These are phyloP conservation scores for Coranthus polyacanthus DNA, from an alignment of 2,797 vertebrate genomes.

Conservation along the genomic window DNA sequence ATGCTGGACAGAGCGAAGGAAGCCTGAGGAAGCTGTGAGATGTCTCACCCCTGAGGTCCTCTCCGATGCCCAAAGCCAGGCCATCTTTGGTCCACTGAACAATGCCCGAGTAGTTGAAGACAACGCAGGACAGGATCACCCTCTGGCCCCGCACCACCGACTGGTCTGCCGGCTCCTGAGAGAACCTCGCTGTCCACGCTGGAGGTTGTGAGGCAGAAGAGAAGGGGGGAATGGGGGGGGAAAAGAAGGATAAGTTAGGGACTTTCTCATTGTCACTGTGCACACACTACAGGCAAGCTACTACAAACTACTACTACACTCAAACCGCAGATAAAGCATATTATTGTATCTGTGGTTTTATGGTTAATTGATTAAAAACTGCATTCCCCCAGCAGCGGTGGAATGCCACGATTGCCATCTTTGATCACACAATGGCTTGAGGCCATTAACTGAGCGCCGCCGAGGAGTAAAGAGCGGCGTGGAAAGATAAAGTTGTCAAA, in stretches of 20 bases:
- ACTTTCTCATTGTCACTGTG: conserved; percentile 29
- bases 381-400: conserved; percentile 23
- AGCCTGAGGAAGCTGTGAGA: conserved; percentile 43
- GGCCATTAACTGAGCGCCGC: conserved; percentile 26
- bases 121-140: conserved; percentile 92
- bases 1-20: conserved; percentile 24
- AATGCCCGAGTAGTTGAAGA: conserved; percentile 96
- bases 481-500: conserved; percentile 52
- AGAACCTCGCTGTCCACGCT: conserved; percentile 90
- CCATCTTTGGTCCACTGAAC: conserved; percentile 99
- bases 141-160: conserved; percentile 93
- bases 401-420: conserved; percentile 47
- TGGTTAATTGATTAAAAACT: conserved; percentile 60
- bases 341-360: conserved; percentile 39
- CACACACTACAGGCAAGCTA: background rate
- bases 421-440: conserved; percentile 56
- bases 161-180: conserved; percentile 95
- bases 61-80: conserved; percentile 93
- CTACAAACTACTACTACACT: conserved; percentile 19
- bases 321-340: conserved; percentile 3
- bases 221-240: background rate
- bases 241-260: conserved; percentile 32
- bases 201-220: conserved; percentile 38
- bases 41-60: conserved; percentile 91
- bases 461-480: conserved; percentile 4